Conservation (phyloP, 1,140 invertebrate species). For the Nephila pilipes region DNA sequence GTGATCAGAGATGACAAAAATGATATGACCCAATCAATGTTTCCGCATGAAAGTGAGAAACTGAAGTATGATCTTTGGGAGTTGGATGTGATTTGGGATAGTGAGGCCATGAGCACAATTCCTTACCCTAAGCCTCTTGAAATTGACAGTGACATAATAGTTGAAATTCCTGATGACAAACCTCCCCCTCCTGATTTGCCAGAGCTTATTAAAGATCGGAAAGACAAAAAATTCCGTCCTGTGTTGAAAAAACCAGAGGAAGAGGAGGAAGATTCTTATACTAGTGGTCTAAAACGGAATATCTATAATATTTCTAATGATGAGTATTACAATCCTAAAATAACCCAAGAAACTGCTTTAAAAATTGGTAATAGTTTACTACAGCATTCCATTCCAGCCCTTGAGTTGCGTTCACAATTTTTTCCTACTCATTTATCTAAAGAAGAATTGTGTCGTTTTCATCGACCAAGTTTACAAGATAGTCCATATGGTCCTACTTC, state of each 20-base stretch:
- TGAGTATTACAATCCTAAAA: slow-evolving; percentile 95
- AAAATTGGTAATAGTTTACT: slow-evolving; percentile 82
- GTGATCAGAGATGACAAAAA: slow-evolving; percentile 80
- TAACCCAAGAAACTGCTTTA: slow-evolving; percentile 82
- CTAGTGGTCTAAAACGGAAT: slow-evolving; percentile 86
- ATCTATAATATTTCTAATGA: slow-evolving; percentile 99
- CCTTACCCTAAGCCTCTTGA: slow-evolving; percentile 97
- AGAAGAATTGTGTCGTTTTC: slow-evolving; percentile 93
- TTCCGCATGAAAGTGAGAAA: slow-evolving; percentile 98
- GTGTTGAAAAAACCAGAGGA: slow-evolving; percentile 95
- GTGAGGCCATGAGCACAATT: slow-evolving; percentile 87
- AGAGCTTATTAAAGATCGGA: slow-evolving; percentile 76
- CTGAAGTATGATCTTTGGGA: slow-evolving; percentile 98
- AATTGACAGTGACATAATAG: slow-evolving; percentile 98
- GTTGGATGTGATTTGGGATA: slow-evolving; percentile 98
- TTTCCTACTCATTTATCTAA: slow-evolving; percentile 95
- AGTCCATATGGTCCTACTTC: slow-evolving; percentile 91
- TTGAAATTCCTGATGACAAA: slow-evolving; percentile 92
- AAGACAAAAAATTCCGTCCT: slow-evolving; percentile 92
- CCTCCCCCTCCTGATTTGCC: slow-evolving; percentile 82
- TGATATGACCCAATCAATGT: slow-evolving; percentile 94
- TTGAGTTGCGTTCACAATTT: slow-evolving; percentile 95
- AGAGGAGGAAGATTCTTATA: slow-evolving; percentile 90
- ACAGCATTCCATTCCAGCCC: slow-evolving; percentile 98
- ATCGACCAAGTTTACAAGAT: slow-evolving; percentile 93